These are phyloP conservation scores for Tachina grossa DNA, from an alignment of 2,888 invertebrate genomes.

Conservation along the genomic window DNA sequence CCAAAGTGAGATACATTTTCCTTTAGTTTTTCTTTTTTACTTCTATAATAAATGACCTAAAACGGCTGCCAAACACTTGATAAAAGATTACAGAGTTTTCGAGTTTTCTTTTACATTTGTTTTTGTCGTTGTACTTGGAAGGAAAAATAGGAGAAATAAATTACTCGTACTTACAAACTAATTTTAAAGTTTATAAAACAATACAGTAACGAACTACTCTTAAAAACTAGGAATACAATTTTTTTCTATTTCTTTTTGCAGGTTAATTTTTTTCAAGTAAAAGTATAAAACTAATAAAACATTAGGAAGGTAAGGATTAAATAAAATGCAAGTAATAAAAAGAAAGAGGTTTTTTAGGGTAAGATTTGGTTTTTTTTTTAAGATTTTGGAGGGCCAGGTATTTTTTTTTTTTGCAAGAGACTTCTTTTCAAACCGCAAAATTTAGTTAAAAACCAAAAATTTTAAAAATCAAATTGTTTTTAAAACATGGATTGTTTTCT, in stretches of 20 bases:
- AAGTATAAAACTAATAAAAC: conserved; percentile 41
- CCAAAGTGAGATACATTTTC: conserved; percentile 30
- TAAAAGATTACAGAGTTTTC: conserved; percentile 50
- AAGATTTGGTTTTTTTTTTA: conserved; percentile 4
- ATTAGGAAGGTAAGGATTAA: conserved; percentile 51
- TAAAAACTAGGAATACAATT: conserved; percentile 52
- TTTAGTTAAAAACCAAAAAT: conserved; percentile 64
- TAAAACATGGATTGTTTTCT: not conserved
- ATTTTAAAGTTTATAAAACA: conserved; percentile 68
- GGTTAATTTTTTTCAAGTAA: conserved; percentile 6
- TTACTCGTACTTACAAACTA: conserved; percentile 66
- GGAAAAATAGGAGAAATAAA: conserved; percentile 37
- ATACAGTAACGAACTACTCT: conserved; percentile 71
- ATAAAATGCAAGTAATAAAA: conserved; percentile 52
- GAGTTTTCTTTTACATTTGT: conserved; percentile 34
- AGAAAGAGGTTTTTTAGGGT: conserved; percentile 17
- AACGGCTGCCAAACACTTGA: conserved; percentile 67
- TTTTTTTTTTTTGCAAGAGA: conserved; percentile 73
- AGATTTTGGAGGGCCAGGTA: conserved; percentile 59
- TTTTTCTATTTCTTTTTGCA: conserved; percentile 7
- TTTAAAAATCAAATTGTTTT: conserved; percentile 42
- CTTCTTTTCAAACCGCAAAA: conserved; percentile 77
- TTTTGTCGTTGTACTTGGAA: conserved; percentile 48
- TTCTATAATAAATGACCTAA: conserved; percentile 59
- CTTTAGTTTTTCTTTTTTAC: conserved; percentile 16